phyloP scores from a whole-genome alignment of 1,140 invertebrate genomes.

The Drosophila albomicans region DNA sequence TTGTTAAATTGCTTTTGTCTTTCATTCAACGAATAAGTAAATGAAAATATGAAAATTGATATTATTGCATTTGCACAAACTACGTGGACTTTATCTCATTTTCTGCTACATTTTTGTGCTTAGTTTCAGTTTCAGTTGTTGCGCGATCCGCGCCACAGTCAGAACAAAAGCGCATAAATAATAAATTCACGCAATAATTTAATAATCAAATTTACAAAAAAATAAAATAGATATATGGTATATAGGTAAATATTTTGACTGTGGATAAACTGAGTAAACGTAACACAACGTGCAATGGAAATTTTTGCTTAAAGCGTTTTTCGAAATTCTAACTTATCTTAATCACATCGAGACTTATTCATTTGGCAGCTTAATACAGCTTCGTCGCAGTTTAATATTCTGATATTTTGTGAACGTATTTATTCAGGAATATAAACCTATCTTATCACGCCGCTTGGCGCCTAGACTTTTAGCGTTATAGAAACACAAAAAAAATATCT shows the following conservation, averaged over 20 bases:
- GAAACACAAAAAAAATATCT: constrained; percentile 18
- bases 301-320: neutral
- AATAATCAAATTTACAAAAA: constrained; percentile 38
- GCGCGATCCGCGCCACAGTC: constrained; percentile 22
- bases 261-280: constrained; percentile 1
- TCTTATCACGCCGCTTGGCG: constrained; percentile 30
- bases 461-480: neutral
- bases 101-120: constrained; percentile 51
- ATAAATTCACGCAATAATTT: constrained; percentile 42
- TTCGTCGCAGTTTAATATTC: neutral
- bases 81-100: constrained; percentile 67
- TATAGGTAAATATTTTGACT: neutral
- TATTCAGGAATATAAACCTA: neutral
- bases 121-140: constrained; percentile 52
- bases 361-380: neutral
- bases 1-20: constrained; percentile 84
- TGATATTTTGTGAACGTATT: constrained; percentile 1
- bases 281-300: constrained; percentile 31
- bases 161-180: constrained; percentile 29
- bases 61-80: constrained; percentile 75
- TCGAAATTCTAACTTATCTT: neutral
- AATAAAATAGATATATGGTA: constrained; percentile 5
- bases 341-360: neutral
- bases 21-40: constrained; percentile 54
- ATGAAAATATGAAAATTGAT: constrained; percentile 82